These are phyloP conservation scores for Isotomurus palustris DNA, from an alignment of 2,888 invertebrate species.

Conservation along the genomic window DNA sequence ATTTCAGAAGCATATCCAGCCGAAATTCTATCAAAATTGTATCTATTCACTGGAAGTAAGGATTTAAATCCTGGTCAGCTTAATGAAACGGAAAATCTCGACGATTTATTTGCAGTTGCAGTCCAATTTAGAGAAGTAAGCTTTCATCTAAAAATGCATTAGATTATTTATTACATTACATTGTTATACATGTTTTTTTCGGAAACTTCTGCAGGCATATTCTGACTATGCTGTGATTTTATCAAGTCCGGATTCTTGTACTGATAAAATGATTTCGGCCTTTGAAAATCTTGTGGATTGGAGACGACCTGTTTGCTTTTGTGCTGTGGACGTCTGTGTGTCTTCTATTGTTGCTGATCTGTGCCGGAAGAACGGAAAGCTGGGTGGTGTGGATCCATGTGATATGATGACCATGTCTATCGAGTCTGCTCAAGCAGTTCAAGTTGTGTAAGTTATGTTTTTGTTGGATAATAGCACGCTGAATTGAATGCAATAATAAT, in stretches of 20 bases:
- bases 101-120: background rate
- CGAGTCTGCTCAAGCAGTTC: background rate
- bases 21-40: too few relatives aligned
- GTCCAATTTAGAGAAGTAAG: background rate
- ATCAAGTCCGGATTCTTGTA: background rate
- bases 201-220: background rate
- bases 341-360: background rate
- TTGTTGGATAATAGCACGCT: too few relatives aligned
- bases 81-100: too few relatives aligned
- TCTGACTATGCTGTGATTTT: slow-evolving; percentile 3
- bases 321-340: background rate
- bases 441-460: background rate
- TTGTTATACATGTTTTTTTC: too few relatives aligned
- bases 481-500: too few relatives aligned
- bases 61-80: too few relatives aligned
- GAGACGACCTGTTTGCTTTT: background rate
- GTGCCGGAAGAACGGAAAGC: background rate
- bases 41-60: too few relatives aligned
- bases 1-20: too few relatives aligned
- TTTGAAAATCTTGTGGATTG: slow-evolving; percentile 4
- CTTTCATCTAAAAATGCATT: too few relatives aligned
- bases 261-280: background rate
- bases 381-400: background rate
- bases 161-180: too few relatives aligned
- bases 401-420: slow-evolving; percentile 3